Conservation (phyloP, 2,113 vertebrate genomes). For the Vanacampus margaritifer region DNA sequence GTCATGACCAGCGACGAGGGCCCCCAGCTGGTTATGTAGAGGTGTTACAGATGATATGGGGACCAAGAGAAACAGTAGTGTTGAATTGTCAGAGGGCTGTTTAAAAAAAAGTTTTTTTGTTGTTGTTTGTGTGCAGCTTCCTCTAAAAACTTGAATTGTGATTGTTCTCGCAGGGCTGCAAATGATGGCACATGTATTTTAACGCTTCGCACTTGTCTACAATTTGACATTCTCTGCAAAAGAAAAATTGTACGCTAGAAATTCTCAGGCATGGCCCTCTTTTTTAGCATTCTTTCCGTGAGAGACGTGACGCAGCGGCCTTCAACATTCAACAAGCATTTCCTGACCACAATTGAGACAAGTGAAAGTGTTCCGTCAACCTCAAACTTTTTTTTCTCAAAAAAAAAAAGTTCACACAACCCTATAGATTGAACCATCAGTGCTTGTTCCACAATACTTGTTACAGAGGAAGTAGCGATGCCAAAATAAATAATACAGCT, state of each 20-base stretch:
- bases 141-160: slow-evolving; percentile 66
- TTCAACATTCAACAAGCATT: slow-evolving; percentile 41
- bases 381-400: background rate
- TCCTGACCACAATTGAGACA: slow-evolving; percentile 15
- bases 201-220: slow-evolving; percentile 33
- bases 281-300: slow-evolving; percentile 16
- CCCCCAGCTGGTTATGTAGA: slow-evolving; percentile 43
- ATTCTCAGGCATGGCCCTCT: slow-evolving; percentile 21
- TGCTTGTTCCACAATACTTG: slow-evolving; percentile 3
- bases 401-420: slow-evolving; percentile 13
- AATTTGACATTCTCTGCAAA: slow-evolving; percentile 9
- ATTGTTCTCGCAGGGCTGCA: slow-evolving; percentile 34
- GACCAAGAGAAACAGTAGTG: slow-evolving; percentile 27
- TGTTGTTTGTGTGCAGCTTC: slow-evolving; percentile 30
- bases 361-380: slow-evolving; percentile 6
- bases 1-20: slow-evolving; percentile 8
- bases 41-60: slow-evolving; percentile 26
- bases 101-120: slow-evolving; percentile 22
- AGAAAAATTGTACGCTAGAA: background rate
- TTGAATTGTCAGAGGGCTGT: slow-evolving; percentile 50
- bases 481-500: slow-evolving; percentile 12
- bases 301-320: slow-evolving; percentile 4
- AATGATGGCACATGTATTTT: slow-evolving; percentile 51
- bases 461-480: background rate
- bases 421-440: slow-evolving; percentile 7